A percentile compares a stretch with the other conserved stretches of the same genome.
phyloP scores from a whole-genome alignment of 2,113 vertebrate genomes.

The Colinus virginianus region DNA sequence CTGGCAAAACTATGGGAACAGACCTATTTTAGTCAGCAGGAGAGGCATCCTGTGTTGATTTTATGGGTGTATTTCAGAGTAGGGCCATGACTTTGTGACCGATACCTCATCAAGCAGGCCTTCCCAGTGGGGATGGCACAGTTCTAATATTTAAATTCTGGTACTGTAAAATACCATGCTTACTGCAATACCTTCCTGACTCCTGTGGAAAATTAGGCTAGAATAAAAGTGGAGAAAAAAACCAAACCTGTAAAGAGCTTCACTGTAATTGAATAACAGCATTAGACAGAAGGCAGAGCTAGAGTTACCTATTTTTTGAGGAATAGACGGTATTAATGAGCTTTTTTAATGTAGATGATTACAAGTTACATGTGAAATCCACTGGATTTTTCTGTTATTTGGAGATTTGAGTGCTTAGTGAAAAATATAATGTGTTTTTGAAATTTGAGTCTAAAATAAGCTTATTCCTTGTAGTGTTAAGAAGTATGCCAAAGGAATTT shows the following conservation, averaged over 20 bases:
- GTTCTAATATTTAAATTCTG: background rate
- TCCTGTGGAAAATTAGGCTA: background rate
- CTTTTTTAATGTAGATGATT: background rate
- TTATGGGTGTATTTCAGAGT: background rate
- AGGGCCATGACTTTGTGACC: background rate
- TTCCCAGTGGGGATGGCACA: background rate
- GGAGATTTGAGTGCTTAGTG: background rate
- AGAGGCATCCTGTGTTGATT: background rate
- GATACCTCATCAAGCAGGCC: accelerated
- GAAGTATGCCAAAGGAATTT: background rate
- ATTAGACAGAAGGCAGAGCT: background rate
- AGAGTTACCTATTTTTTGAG: background rate
- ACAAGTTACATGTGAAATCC: background rate
- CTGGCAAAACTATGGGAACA: background rate
- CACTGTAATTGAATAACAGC: background rate
- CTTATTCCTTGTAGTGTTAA: background rate
- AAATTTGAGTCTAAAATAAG: background rate
- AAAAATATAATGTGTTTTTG: background rate
- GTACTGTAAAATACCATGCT: background rate
- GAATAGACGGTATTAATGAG: background rate
- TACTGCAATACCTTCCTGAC: background rate
- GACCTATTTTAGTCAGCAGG: accelerated
- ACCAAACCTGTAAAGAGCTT: background rate
- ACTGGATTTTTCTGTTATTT: background rate
- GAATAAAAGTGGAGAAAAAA: background rate